Conservation (phyloP, 2,888 invertebrate species). For the Cerceris ruficornis region DNA sequence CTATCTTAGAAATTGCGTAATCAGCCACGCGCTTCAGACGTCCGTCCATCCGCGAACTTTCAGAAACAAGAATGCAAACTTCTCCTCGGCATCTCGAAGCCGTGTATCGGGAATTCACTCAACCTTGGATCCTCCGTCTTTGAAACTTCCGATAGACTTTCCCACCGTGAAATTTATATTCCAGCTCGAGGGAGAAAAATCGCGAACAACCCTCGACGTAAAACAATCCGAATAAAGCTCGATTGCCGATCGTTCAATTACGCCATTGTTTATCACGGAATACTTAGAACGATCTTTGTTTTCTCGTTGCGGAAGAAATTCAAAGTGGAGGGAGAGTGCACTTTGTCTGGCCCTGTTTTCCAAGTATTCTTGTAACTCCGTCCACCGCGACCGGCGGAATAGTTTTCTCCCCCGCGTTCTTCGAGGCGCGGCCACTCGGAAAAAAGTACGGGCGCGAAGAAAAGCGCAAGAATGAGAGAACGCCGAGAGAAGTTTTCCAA, state of each 20-base stretch:
- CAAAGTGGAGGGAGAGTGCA: conserved; percentile 20
- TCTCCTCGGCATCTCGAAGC: conserved; percentile 31
- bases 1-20: not conserved
- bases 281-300: not conserved
- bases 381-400: conserved; percentile 33
- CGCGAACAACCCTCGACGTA: not conserved
- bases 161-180: conserved; percentile 29
- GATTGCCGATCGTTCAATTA: no score
- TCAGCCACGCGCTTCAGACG: conserved; percentile 1
- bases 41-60: conserved; percentile 32
- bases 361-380: conserved; percentile 48
- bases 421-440: conserved; percentile 24
- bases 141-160: conserved; percentile 49
- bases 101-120: conserved; percentile 42
- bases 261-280: not conserved
- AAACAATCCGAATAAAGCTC: not conserved
- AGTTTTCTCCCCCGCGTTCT: conserved; percentile 28
- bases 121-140: conserved; percentile 41
- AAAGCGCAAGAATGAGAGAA: conserved; percentile 6
- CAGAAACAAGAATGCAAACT: conserved; percentile 48
- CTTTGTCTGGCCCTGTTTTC: conserved; percentile 46
- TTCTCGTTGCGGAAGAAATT: conserved; percentile 25
- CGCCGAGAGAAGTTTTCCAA: conserved; percentile 25
- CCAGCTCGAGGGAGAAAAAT: not conserved
- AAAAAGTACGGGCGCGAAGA: conserved; percentile 23